Evolutionary conservation across 2,888 invertebrate genomes (phyloP).

Genomic region (Maniola hyperantus): DNA sequence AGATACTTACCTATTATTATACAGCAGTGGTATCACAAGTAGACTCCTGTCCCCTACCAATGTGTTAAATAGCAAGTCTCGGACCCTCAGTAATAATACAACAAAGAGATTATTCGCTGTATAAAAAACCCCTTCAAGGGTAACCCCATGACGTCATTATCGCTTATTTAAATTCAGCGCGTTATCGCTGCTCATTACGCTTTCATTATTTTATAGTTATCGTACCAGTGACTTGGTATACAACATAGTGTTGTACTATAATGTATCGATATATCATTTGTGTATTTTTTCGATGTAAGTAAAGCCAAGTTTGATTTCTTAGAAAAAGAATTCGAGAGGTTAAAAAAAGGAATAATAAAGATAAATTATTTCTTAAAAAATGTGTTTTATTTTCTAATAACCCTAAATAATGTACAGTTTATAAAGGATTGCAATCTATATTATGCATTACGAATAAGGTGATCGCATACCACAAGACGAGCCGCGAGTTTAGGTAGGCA

Average conservation of each 20-base stretch:
- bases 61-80: too few species aligned
- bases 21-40: too few species aligned
- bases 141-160: background rate
- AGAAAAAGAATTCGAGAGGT: conserved; percentile 78
- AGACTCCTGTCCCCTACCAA: too few species aligned
- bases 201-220: conserved; percentile 53
- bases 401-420: conserved; percentile 18
- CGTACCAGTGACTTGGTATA: conserved; percentile 62
- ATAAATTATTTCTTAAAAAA: conserved; percentile 78
- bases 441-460: conserved; percentile 27
- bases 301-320: conserved; percentile 81
- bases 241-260: conserved; percentile 64
- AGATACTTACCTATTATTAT: too few species aligned
- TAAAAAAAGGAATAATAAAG: conserved; percentile 80
- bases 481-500: too few species aligned
- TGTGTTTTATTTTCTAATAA: conserved; percentile 66
- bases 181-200: conserved; percentile 50
- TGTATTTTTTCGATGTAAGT: conserved; percentile 82
- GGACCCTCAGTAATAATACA: too few species aligned
- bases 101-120: background rate
- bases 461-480: too few species aligned
- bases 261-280: conserved; percentile 74
- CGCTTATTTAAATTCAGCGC: conserved; percentile 36
- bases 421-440: conserved; percentile 20
- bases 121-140: background rate